These are phyloP conservation scores for Drymonia ruficornis DNA, from an alignment of 2,888 invertebrate genomes.

Conservation along the genomic window DNA sequence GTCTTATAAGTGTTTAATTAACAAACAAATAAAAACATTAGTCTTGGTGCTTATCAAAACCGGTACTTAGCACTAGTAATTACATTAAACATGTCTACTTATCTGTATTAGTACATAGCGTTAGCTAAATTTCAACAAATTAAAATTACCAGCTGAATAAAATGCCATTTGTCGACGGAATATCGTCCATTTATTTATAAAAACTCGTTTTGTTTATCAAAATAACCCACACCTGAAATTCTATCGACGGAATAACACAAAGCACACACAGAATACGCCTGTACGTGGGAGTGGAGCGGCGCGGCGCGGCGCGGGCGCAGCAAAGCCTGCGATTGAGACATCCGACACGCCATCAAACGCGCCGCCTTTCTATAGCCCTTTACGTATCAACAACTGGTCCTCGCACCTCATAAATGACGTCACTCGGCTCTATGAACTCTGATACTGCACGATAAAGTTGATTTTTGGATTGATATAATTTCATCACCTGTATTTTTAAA, in stretches of 20 bases:
- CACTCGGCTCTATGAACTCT: slow-evolving; percentile 21
- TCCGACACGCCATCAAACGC: slow-evolving; percentile 78
- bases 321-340: slow-evolving; percentile 80
- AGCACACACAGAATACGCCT: slow-evolving; percentile 52
- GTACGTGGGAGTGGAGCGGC: slow-evolving; percentile 60
- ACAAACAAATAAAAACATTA: neutral
- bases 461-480: slow-evolving; percentile 22
- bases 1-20: too few species aligned
- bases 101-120: too few species aligned
- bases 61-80: neutral
- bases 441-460: slow-evolving; percentile 27
- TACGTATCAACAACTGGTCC: slow-evolving; percentile 55
- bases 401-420: slow-evolving; percentile 39
- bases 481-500: slow-evolving; percentile 24
- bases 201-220: slow-evolving; percentile 5
- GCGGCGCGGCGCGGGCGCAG: slow-evolving; percentile 66
- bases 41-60: neutral
- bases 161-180: neutral
- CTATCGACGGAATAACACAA: slow-evolving; percentile 42
- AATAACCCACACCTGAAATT: slow-evolving; percentile 28
- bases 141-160: neutral
- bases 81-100: too few species aligned
- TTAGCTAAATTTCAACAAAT: too few species aligned
- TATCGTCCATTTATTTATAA: neutral
- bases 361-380: slow-evolving; percentile 76